Evolutionary conservation across 2,888 invertebrate species (phyloP).

Genomic region (Leptinotarsa peninsularis): DNA sequence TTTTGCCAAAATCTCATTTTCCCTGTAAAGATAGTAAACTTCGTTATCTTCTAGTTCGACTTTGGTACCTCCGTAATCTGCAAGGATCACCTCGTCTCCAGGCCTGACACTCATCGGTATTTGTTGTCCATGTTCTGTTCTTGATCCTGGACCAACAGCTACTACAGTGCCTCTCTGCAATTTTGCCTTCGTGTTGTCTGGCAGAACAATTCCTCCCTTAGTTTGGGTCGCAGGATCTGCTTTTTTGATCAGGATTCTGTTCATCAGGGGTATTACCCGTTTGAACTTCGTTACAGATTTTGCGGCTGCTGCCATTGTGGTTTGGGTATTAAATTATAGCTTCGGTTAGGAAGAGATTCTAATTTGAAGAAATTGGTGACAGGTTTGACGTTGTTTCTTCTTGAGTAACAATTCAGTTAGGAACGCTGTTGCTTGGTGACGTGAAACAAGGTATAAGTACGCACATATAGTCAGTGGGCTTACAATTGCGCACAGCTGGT

Average conservation of each 20-base stretch:
- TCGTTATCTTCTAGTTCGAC: slow-evolving; percentile 86
- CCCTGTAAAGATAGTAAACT: slow-evolving; percentile 92
- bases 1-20: slow-evolving; percentile 94
- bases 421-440: too few relatives aligned
- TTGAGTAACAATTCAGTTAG: neutral
- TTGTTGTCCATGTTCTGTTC: slow-evolving; percentile 77
- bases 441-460: too few relatives aligned
- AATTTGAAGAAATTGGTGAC: neutral
- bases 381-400: slow-evolving; percentile 12
- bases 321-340: slow-evolving; percentile 13
- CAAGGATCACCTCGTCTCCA: slow-evolving; percentile 93
- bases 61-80: slow-evolving; percentile 97
- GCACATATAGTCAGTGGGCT: too few relatives aligned
- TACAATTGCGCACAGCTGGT: too few relatives aligned
- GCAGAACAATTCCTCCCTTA: slow-evolving; percentile 56
- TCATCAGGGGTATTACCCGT: slow-evolving; percentile 52
- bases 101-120: slow-evolving; percentile 83
- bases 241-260: slow-evolving; percentile 55
- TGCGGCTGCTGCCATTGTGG: slow-evolving; percentile 28
- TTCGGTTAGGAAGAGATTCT: slow-evolving; percentile 1
- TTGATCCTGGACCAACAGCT: slow-evolving; percentile 56
- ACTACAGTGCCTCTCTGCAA: slow-evolving; percentile 52
- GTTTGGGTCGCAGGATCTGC: slow-evolving; percentile 49
- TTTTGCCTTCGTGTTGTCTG: slow-evolving; percentile 49
- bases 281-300: slow-evolving; percentile 45